A percentile compares a stretch with the other conserved stretches of the same genome.
These are phyloP conservation scores for Epistrophella euchroma DNA, from an alignment of 2,888 invertebrate species.

Conservation along the genomic window DNA sequence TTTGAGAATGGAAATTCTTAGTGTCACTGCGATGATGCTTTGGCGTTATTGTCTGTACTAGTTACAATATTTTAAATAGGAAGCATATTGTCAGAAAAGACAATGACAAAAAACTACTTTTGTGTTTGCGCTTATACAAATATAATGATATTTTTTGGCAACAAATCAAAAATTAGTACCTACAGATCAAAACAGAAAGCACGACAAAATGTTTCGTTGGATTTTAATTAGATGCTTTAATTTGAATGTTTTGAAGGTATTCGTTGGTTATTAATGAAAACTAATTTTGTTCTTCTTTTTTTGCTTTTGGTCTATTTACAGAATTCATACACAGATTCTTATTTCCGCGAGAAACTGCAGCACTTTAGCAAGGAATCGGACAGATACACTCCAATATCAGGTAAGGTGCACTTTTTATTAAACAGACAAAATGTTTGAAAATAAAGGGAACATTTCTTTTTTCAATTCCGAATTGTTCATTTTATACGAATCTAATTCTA, in stretches of 20 bases:
- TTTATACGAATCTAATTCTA: too few relatives aligned
- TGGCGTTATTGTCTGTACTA: neutral
- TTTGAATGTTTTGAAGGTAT: constrained; percentile 11
- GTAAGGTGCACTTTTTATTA: constrained; percentile 51
- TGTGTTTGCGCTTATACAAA: constrained; percentile 11
- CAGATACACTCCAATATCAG: constrained; percentile 82
- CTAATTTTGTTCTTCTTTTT: constrained; percentile 13
- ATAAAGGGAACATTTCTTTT: too few relatives aligned
- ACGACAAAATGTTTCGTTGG: neutral
- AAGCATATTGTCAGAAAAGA: constrained; percentile 59
- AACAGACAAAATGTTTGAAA: too few relatives aligned
- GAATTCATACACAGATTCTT: constrained; percentile 83
- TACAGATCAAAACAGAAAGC: neutral
- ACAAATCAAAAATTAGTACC: constrained; percentile 24
- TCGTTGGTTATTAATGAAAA: constrained; percentile 21
- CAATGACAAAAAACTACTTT: constrained; percentile 62
- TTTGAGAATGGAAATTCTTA: constrained; percentile 50
- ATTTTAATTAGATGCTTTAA: constrained; percentile 53
- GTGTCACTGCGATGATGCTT: constrained; percentile 21
- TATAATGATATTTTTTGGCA: constrained; percentile 55
- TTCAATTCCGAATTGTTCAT: too few relatives aligned
- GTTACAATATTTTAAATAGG: constrained; percentile 25
- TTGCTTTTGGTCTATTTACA: constrained; percentile 77
- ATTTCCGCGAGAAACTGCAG: constrained; percentile 82
- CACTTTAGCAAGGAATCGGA: constrained; percentile 82